A percentile compares a stretch with the other conserved stretches of the same genome.
Evolutionary conservation across 2,797 vertebrate genomes (phyloP).

Genomic region (Phalloptychus januarius): DNA sequence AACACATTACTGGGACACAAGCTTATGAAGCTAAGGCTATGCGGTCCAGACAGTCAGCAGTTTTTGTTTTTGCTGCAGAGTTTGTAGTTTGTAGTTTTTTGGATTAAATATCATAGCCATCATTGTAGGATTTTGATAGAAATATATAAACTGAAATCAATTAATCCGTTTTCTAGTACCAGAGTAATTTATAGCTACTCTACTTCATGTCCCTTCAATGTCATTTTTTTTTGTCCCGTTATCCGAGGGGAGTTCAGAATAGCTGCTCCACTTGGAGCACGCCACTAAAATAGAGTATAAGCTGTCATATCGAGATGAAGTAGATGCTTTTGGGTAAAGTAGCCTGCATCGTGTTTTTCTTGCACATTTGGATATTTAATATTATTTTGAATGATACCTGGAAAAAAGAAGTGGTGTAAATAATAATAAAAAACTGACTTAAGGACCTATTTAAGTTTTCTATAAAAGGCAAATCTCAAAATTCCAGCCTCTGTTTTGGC

Average conservation of each 20-base stretch:
- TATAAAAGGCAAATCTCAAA: not conserved
- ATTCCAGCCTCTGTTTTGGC: not conserved
- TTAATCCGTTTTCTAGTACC: slow-evolving; percentile 5
- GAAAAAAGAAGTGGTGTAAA: not conserved
- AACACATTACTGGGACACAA: slow-evolving; percentile 20
- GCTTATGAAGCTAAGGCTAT: slow-evolving; percentile 30
- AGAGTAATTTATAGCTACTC: slow-evolving; percentile 20
- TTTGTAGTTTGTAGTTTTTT: slow-evolving; percentile 2
- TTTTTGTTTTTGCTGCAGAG: not conserved
- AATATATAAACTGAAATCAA: not conserved
- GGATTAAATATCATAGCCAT: not conserved
- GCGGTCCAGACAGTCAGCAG: not conserved
- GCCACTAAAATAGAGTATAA: slow-evolving; percentile 44
- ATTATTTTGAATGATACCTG: not conserved
- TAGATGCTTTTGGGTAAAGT: not conserved
- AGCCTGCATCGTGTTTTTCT: not conserved
- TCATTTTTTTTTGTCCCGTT: slow-evolving; percentile 32
- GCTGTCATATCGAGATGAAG: not conserved
- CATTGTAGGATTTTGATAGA: not conserved
- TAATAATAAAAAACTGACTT: not conserved
- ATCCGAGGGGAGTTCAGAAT: slow-evolving; percentile 36
- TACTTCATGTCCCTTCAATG: slow-evolving; percentile 18
- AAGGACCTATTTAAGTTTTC: not conserved
- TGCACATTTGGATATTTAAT: not conserved
- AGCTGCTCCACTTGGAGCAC: slow-evolving; percentile 49